Evolutionary conservation across 2,888 invertebrate species (phyloP).

Genomic region (Drosophila helvetica): DNA sequence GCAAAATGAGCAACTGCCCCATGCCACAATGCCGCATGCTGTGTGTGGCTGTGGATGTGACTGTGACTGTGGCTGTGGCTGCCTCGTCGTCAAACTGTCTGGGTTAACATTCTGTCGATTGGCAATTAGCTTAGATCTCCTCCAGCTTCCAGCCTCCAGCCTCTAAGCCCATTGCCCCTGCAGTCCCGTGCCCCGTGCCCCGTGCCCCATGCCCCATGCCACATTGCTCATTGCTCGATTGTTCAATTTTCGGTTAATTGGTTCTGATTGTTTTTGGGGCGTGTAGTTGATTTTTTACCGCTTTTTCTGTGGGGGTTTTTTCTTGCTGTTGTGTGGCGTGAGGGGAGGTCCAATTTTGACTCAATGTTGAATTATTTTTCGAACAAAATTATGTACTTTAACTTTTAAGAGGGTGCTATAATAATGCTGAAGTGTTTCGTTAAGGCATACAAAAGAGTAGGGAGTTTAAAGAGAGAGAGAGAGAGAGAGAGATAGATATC

Average conservation of each 20-base stretch:
- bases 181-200: slow-evolving; percentile 51
- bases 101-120: slow-evolving; percentile 58
- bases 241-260: slow-evolving; percentile 80
- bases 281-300: slow-evolving; percentile 53
- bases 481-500: too few relatives aligned
- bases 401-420: not conserved
- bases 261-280: slow-evolving; percentile 77
- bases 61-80: slow-evolving; percentile 10
- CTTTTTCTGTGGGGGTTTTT: slow-evolving; percentile 10
- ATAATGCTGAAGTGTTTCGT: not conserved
- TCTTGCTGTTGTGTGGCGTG: slow-evolving; percentile 4
- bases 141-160: slow-evolving; percentile 28
- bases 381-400: not conserved
- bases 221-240: slow-evolving; percentile 59
- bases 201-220: slow-evolving; percentile 47
- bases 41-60: not conserved
- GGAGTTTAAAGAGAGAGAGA: not conserved
- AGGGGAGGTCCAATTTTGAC: slow-evolving; percentile 21
- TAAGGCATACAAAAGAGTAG: not conserved
- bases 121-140: slow-evolving; percentile 68
- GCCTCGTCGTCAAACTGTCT: slow-evolving; percentile 72
- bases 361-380: slow-evolving; percentile 16
- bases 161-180: slow-evolving; percentile 27
- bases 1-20: slow-evolving; percentile 61
- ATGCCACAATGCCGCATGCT: not conserved